Conservation (phyloP, 2,797 vertebrate genomes). For the Vultur gryphus region DNA sequence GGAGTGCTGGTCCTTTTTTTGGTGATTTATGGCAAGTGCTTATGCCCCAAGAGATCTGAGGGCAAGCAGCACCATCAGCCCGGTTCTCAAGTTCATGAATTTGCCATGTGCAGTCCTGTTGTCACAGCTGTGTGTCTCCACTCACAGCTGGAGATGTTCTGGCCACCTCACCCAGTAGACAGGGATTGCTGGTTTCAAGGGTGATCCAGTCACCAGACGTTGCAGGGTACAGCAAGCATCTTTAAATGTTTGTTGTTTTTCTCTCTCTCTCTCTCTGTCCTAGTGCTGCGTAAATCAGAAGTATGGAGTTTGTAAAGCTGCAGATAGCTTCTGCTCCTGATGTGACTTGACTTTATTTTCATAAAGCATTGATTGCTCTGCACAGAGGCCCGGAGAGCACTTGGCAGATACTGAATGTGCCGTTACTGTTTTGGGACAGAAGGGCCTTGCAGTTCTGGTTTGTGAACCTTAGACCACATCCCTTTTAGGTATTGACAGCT, state of each 20-base stretch:
- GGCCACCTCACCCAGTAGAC: not conserved
- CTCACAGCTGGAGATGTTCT: not conserved
- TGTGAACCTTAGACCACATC: not conserved
- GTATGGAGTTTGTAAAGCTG: slow-evolving; percentile 15
- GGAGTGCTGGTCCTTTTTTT: not conserved
- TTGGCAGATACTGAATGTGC: not conserved
- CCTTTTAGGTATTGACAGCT: not conserved
- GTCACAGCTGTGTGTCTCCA: not conserved
- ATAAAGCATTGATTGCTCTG: not conserved
- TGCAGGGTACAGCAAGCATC: not conserved
- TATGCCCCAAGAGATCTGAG: not conserved
- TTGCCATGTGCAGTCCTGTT: not conserved
- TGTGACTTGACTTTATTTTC: slow-evolving; percentile 5
- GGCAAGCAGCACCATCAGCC: rapidly evolving
- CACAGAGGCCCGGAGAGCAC: not conserved
- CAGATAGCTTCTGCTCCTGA: not conserved
- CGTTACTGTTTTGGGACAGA: not conserved
- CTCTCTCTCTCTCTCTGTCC: not conserved
- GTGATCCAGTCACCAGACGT: not conserved
- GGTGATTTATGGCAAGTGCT: not conserved
- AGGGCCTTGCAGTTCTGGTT: not conserved
- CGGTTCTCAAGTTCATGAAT: not conserved
- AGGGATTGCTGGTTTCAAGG: not conserved
- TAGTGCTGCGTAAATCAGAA: not conserved
- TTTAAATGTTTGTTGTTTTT: not conserved